Evolutionary conservation across 2,113 vertebrate genomes (phyloP).

Genomic region (Myotis lucifugus): DNA sequence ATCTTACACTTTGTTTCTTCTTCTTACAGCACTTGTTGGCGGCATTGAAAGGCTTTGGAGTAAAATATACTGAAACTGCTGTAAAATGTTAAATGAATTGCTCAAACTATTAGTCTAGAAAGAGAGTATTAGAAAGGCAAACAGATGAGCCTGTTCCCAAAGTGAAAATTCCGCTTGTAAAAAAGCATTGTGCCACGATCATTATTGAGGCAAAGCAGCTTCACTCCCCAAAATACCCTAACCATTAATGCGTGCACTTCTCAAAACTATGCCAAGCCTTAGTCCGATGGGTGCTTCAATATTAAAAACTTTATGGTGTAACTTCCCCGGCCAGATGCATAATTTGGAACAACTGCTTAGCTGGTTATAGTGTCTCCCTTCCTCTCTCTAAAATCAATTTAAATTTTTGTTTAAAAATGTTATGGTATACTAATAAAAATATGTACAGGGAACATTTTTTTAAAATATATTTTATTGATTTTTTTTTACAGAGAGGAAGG

Average conservation of each 20-base stretch:
- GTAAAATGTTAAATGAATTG: background rate
- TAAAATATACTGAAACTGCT: background rate
- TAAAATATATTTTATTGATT: too few relatives aligned
- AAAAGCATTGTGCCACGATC: background rate
- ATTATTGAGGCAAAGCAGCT: background rate
- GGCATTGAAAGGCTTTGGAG: background rate
- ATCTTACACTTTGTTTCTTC: background rate
- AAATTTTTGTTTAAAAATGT: background rate
- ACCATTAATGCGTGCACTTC: background rate
- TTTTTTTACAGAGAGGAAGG: too few relatives aligned
- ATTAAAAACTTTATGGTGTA: background rate
- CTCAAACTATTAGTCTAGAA: background rate
- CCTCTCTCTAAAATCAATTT: background rate
- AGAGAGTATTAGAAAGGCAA: background rate
- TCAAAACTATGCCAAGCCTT: background rate
- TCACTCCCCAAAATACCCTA: background rate
- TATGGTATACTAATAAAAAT: constrained; percentile 5
- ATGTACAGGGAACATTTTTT: background rate
- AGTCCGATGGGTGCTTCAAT: background rate
- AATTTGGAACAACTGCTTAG: too few relatives aligned
- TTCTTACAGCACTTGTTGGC: background rate
- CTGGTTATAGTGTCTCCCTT: background rate
- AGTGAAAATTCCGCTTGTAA: background rate
- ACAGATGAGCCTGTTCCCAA: background rate
- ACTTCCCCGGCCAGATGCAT: too few relatives aligned